phyloP scores from a whole-genome alignment of 2,113 vertebrate species.

The Misgurnus anguillicaudatus region DNA sequence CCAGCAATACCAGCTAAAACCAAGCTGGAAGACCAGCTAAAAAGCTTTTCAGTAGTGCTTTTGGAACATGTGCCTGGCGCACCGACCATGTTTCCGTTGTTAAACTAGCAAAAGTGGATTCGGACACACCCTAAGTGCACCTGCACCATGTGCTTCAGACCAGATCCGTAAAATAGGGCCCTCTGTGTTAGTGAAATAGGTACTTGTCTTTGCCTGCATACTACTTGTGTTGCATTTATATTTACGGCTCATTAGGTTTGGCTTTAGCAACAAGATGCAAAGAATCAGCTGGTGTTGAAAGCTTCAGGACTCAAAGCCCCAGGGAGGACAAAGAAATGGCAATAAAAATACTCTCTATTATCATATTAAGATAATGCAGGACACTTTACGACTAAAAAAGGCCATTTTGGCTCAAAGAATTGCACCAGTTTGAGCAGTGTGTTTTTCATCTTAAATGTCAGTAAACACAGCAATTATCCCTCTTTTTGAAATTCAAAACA shows the following conservation, averaged over 20 bases:
- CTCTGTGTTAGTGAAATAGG: neutral
- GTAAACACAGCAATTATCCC: conserved; percentile 50
- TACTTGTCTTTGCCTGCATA: conserved; percentile 7
- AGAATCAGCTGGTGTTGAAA: conserved; percentile 1
- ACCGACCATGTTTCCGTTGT: too few relatives aligned
- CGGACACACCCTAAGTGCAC: too few relatives aligned
- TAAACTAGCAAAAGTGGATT: too few relatives aligned
- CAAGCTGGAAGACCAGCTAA: too few relatives aligned
- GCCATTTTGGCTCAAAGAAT: conserved; percentile 38
- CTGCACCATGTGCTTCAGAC: too few relatives aligned
- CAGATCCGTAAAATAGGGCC: neutral
- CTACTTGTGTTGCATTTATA: conserved; percentile 22
- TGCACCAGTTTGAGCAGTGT: conserved; percentile 27
- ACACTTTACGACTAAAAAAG: conserved; percentile 20
- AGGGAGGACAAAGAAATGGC: neutral
- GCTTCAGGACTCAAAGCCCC: neutral
- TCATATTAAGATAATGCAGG: conserved; percentile 22
- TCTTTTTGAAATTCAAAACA: conserved; percentile 44
- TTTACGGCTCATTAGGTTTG: conserved; percentile 22
- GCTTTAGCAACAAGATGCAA: neutral
- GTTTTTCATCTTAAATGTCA: conserved; percentile 29
- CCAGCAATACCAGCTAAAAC: too few relatives aligned
- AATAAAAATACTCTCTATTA: conserved; percentile 29
- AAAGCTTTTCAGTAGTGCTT: too few relatives aligned
- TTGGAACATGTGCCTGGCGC: too few relatives aligned